A percentile compares a stretch with the other conserved stretches of the same genome.
Conservation (phyloP, 2,113 vertebrate species). For the Mesitornis unicolor region DNA sequence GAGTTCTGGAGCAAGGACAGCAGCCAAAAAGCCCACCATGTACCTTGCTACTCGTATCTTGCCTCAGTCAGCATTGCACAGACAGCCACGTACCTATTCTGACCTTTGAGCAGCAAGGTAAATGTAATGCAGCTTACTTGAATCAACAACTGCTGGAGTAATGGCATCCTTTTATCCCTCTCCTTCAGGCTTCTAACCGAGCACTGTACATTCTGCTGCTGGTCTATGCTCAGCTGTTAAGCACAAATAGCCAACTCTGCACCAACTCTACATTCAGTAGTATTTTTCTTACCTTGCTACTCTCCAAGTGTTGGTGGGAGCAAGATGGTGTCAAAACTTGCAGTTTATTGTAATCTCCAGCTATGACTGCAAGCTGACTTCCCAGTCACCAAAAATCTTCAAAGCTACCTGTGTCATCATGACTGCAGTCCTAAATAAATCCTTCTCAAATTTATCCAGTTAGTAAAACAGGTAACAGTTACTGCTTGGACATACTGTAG, state of each 20-base stretch:
- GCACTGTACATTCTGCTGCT: not conserved
- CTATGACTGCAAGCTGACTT: not conserved
- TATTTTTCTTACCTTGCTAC: not conserved
- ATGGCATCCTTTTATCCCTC: not conserved
- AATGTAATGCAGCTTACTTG: not conserved
- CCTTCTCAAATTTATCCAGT: not conserved
- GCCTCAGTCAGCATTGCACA: not conserved
- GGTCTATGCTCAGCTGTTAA: not conserved
- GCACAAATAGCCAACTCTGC: not conserved
- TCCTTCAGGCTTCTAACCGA: not conserved
- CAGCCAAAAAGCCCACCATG: accelerated
- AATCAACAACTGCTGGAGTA: not conserved
- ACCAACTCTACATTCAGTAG: accelerated
- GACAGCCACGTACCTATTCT: accelerated
- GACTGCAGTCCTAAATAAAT: not conserved
- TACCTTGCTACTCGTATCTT: too few species aligned
- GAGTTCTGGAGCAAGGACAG: not conserved
- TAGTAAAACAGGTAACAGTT: not conserved
- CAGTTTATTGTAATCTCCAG: not conserved
- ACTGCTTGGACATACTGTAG: not conserved
- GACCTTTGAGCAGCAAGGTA: not conserved
- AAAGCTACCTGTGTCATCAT: not conserved
- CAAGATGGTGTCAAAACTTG: not conserved
- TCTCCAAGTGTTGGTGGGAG: accelerated
- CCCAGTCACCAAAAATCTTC: not conserved